phyloP scores from a whole-genome alignment of 2,888 invertebrate species.

The Falcaria lacertinaria region DNA sequence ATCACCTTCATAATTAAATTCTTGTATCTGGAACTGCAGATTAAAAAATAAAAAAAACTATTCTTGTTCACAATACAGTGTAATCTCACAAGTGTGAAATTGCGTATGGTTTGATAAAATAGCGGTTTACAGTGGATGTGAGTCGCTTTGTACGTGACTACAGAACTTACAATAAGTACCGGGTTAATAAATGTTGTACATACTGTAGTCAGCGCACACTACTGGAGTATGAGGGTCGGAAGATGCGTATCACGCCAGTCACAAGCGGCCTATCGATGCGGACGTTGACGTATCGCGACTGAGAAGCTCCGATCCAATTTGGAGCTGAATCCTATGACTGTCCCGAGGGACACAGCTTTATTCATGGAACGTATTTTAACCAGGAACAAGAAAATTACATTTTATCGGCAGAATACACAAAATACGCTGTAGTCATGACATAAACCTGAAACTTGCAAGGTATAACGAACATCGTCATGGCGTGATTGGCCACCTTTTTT shows the following conservation, averaged over 20 bases:
- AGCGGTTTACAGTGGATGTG: no score
- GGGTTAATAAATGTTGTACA: conserved; percentile 14
- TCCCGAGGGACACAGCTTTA: conserved; percentile 61
- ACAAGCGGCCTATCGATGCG: conserved; percentile 27
- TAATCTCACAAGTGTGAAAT: no score
- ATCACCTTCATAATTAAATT: no score
- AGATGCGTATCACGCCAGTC: conserved; percentile 28
- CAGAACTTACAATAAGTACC: background rate
- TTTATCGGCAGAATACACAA: conserved; percentile 35
- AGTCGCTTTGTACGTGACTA: no score
- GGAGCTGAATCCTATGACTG: conserved; percentile 57
- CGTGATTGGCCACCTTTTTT: background rate
- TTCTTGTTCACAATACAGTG: no score
- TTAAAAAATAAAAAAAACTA: no score
- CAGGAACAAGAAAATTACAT: conserved; percentile 42
- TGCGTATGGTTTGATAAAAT: no score
- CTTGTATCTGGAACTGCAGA: no score
- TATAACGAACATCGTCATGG: background rate
- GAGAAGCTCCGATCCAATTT: conserved; percentile 66
- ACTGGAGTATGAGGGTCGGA: conserved; percentile 14
- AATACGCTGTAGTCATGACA: conserved; percentile 3
- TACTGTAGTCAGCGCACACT: background rate
- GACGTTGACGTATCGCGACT: conserved; percentile 53
- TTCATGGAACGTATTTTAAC: conserved; percentile 63
- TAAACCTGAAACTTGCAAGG: background rate